Evolutionary conservation across 1,140 invertebrate genomes (phyloP), one percentile per base, ranked within the genome.

Genomic region (Ceratosolen fusciceps): DNA sequence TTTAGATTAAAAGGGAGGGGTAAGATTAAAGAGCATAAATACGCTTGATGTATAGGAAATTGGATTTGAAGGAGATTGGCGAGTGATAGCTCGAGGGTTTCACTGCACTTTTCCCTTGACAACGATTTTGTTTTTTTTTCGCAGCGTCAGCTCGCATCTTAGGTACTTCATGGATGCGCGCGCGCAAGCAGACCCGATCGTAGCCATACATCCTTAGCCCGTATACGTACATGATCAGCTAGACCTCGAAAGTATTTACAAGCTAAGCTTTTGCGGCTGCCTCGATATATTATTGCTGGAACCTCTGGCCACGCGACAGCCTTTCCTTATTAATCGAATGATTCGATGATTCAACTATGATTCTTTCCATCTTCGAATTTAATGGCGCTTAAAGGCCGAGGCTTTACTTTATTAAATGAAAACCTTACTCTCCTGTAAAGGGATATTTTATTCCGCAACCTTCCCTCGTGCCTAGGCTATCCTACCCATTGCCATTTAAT

Each of bases 11-110:
- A 58, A 73, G 26, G 21, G 34, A 58, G 10, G 52, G 14, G 54
- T 8, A 19, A 54, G 54, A 19, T 26, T 34, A 19, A 34, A 43
- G 39, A 43, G 39, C 39, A 43, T 43, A 43, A n/a, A 43, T 43
- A 43, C n/a, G 2, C 7, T 54, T 39, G 12, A 60, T 19, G 49
- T 39, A 37, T 39, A 74, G 54, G 67, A 65, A 81, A 77, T 81
- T 73, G 58, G 74, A 81, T 81, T 77, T 73, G 37, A 81, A 81
- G 70, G 34, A 74, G 80, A 81, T 73, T 47, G 47, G 9, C 37
- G 34, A 54, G 19, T 26, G 70, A 74, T 77, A 60, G 60, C 52
- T 68, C 26, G 70, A 80, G 67, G 67, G 79, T 80, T 76, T 80
- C 65, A 16, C 26, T 49, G 71, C 47, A 73, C 43, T 67, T 47